phyloP scores from a whole-genome alignment of 2,797 vertebrate genomes.

The Fundulus diaphanus region DNA sequence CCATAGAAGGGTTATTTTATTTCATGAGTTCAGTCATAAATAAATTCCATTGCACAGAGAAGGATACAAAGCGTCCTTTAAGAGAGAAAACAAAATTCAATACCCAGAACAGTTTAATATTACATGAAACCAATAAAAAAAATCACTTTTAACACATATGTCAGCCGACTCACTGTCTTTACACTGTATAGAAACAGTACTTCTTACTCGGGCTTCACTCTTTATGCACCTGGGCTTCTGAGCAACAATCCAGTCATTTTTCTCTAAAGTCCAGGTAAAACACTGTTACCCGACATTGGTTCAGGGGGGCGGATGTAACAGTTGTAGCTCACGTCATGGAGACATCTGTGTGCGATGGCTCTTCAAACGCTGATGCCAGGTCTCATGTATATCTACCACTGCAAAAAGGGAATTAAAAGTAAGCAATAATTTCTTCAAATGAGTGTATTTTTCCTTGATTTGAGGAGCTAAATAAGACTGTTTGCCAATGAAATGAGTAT shows the following conservation, averaged over 20 bases:
- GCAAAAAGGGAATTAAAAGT: too few relatives aligned
- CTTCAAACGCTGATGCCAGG: too few relatives aligned
- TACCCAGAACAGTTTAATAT: neutral
- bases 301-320: neutral
- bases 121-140: neutral
- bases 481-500: too few relatives aligned
- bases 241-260: neutral
- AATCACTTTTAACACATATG: neutral
- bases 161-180: neutral
- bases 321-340: neutral
- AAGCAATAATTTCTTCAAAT: too few relatives aligned
- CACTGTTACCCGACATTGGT: neutral
- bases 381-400: neutral
- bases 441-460: too few relatives aligned
- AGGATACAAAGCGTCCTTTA: neutral
- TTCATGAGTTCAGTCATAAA: neutral
- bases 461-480: too few relatives aligned
- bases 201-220: neutral
- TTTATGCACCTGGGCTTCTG: neutral
- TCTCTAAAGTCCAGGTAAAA: neutral
- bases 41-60: conserved; percentile 19
- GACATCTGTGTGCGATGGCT: too few relatives aligned
- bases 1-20: neutral
- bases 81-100: neutral
- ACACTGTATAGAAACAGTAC: neutral